Percentiles rank a stretch among this genome's conserved stretches.
These are phyloP conservation scores for Nipponia nippon DNA, from an alignment of 2,113 vertebrate genomes.

Conservation along the genomic window DNA sequence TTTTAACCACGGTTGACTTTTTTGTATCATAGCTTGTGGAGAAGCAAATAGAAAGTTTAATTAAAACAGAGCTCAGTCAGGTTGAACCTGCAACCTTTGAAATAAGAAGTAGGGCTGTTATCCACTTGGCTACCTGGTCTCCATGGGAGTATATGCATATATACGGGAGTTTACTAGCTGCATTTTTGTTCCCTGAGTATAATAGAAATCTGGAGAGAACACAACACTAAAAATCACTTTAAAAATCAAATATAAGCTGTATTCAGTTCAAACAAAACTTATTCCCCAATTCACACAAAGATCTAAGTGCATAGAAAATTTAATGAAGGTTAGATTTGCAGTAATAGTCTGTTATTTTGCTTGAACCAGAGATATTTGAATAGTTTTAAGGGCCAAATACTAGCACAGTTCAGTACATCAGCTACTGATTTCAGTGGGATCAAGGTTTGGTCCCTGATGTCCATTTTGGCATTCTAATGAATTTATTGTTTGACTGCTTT, in stretches of 20 bases:
- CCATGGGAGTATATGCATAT: background rate
- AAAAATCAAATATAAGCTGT: background rate
- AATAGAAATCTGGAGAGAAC: background rate
- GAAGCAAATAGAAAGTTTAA: slow-evolving; percentile 12
- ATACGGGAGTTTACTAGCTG: background rate
- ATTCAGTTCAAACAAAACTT: slow-evolving; percentile 12
- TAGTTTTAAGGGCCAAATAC: background rate
- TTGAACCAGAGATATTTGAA: slow-evolving; percentile 3
- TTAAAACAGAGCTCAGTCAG: background rate
- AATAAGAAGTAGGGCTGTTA: background rate
- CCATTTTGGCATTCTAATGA: background rate
- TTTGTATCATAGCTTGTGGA: background rate
- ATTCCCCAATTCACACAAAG: background rate
- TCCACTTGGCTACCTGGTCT: background rate
- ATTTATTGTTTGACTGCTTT: slow-evolving; percentile 22
- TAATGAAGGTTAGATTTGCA: slow-evolving; percentile 16
- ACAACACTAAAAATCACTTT: background rate
- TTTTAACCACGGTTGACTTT: background rate
- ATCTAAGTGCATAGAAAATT: background rate
- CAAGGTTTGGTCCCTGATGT: background rate
- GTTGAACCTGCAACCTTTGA: background rate
- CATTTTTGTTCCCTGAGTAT: background rate
- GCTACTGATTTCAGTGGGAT: background rate
- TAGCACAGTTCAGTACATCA: background rate
- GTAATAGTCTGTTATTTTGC: background rate